Evolutionary conservation across 2,797 vertebrate genomes (phyloP).

Genomic region (Meriones psammophilus): DNA sequence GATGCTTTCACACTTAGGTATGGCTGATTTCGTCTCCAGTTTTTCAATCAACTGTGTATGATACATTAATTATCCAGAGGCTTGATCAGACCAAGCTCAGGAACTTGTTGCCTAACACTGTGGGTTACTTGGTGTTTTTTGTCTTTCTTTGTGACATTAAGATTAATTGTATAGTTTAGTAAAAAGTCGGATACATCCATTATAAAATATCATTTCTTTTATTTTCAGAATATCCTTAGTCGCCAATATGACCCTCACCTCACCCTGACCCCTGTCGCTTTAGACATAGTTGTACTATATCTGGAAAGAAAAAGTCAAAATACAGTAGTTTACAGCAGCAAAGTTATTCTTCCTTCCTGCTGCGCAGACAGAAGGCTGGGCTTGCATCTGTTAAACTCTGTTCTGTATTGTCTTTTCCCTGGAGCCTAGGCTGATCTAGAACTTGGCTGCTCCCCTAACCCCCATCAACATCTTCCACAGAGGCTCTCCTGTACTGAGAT

Average conservation of each 20-base stretch:
- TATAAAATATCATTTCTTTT: conserved; percentile 33
- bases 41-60: neutral
- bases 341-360: neutral
- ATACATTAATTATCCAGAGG: neutral
- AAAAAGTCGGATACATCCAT: neutral
- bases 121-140: neutral
- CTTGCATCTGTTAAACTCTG: neutral
- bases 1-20: neutral
- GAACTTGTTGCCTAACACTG: neutral
- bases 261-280: neutral
- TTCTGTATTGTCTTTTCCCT: neutral
- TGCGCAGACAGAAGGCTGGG: accelerated
- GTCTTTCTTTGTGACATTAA: conserved; percentile 41
- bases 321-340: neutral
- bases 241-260: neutral
- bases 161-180: neutral
- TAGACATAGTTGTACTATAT: neutral
- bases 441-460: neutral
- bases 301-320: neutral
- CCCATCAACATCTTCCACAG: neutral
- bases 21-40: neutral
- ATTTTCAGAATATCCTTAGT: neutral
- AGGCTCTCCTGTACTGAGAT: neutral
- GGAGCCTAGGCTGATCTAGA: neutral
- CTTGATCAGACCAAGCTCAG: neutral